Base-by-base conservation (phyloP, 2,797 vertebrate species). In the Sternotherus odoratus region DNA sequence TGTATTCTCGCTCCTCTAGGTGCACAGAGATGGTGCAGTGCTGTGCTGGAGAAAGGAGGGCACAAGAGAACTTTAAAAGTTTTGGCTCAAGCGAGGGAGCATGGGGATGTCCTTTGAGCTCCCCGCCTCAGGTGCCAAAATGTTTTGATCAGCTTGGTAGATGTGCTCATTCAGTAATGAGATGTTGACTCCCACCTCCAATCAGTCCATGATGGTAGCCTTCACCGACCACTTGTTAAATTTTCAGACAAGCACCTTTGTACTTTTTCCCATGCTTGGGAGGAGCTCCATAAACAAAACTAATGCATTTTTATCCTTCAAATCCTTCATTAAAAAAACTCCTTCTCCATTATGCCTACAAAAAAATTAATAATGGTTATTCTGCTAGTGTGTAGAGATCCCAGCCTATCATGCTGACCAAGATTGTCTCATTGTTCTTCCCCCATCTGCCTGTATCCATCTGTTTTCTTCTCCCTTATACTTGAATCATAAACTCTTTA, bases 151-250 rank as follows among this genome's bases (percentile, higher is more conserved):
- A 80, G 43, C 87, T 81, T 81, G 75, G 75, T 7, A 84, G 72
- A 72, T 92, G 75, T 91, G 88, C n/a, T 80, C 0, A n/a, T 90
- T 85, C 72, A 48, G 88, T 81, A 89, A 72, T 48, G 92, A 93
- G 17, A 93, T 87, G 82, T 84, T 84, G 84, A 92, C 24, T 95
- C 56, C 80, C 82, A 46, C 60, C 60, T 92, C 85, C 10, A 82
- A 13, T 81, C 77, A 92, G 78, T 77, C 79, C 24, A 4, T 46
- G n/a, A n/a, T n/a, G n/a, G n/a, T n/a, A n/a, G n/a, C n/a, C n/a
- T n/a, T n/a, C n/a, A n/a, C n/a, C 51, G 13, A 36, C 51, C 82
- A 23, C 93, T 90, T 89, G n/a, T 79, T 90, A 86, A 89, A 91
- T 74, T 43, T 46, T 74, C 39, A 74, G 26, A 66, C 60, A 66